Evolutionary conservation across 2,888 invertebrate genomes (phyloP).

Genomic region (Synanthedon vespiformis): DNA sequence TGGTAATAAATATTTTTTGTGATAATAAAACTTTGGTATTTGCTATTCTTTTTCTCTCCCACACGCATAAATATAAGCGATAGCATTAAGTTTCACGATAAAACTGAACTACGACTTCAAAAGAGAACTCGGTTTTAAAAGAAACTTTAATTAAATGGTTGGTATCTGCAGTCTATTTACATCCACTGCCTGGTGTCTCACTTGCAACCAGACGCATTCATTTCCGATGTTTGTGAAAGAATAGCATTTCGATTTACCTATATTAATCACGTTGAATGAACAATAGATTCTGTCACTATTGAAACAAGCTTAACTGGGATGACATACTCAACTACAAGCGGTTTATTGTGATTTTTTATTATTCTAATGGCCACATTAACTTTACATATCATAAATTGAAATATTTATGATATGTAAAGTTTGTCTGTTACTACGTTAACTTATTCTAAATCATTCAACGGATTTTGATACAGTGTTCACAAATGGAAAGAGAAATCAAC

Average conservation of each 20-base stretch:
- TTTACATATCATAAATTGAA: too few relatives aligned
- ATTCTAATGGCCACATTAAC: too few relatives aligned
- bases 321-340: not conserved
- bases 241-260: conserved; percentile 5
- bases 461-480: too few relatives aligned
- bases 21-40: too few relatives aligned
- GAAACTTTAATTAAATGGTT: conserved; percentile 54
- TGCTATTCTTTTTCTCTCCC: too few relatives aligned
- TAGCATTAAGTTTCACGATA: not conserved
- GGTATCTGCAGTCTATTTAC: conserved; percentile 28
- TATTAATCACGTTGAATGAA: conserved; percentile 1
- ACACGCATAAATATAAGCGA: not conserved
- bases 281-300: conserved; percentile 4
- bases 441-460: too few relatives aligned
- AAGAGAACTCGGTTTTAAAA: conserved; percentile 32
- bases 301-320: not conserved
- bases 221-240: conserved; percentile 22
- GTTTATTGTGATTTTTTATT: too few relatives aligned
- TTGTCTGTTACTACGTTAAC: too few relatives aligned
- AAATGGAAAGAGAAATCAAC: too few relatives aligned
- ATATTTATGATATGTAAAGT: too few relatives aligned
- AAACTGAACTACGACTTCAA: conserved; percentile 7
- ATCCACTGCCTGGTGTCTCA: conserved; percentile 11
- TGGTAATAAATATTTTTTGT: too few relatives aligned
- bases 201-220: conserved; percentile 17